These are phyloP conservation scores for Camponotus floridanus DNA, from an alignment of 1,140 invertebrate species.

Conservation along the genomic window DNA sequence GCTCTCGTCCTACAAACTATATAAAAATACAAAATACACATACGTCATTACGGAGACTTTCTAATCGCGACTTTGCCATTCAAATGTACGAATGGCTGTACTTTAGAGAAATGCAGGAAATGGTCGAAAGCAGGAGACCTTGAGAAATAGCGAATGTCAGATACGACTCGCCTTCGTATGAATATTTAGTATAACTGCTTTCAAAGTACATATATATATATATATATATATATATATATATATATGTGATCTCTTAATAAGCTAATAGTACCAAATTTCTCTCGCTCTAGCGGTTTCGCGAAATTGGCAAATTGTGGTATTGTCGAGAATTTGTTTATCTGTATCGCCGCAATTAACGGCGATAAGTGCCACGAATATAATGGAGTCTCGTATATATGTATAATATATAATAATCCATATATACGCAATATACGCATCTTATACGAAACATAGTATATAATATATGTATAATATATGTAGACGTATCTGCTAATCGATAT, in stretches of 20 bases:
- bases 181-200: slow-evolving; percentile 31
- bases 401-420: slow-evolving; percentile 74
- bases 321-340: slow-evolving; percentile 77
- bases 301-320: slow-evolving; percentile 82
- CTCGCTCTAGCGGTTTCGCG: slow-evolving; percentile 23
- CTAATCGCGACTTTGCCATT: slow-evolving; percentile 27
- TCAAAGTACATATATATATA: background rate
- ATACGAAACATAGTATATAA: slow-evolving; percentile 69
- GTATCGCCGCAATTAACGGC: slow-evolving; percentile 47
- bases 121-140: slow-evolving; percentile 46
- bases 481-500: slow-evolving; percentile 80
- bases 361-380: slow-evolving; percentile 29
- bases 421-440: slow-evolving; percentile 75
- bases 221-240: background rate
- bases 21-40: slow-evolving; percentile 85
- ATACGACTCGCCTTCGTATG: background rate
- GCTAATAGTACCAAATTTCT: slow-evolving; percentile 28
- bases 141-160: slow-evolving; percentile 23
- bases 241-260: slow-evolving; percentile 22
- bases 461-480: slow-evolving; percentile 63
- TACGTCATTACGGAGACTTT: slow-evolving; percentile 67
- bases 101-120: slow-evolving; percentile 49
- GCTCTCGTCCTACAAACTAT: slow-evolving; percentile 81
- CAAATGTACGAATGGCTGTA: slow-evolving; percentile 26
- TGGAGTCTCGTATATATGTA: slow-evolving; percentile 57